Evolutionary conservation across 2,113 vertebrate species (phyloP), one percentile per base, ranked within the genome.

Genomic region (Lates calcarifer): DNA sequence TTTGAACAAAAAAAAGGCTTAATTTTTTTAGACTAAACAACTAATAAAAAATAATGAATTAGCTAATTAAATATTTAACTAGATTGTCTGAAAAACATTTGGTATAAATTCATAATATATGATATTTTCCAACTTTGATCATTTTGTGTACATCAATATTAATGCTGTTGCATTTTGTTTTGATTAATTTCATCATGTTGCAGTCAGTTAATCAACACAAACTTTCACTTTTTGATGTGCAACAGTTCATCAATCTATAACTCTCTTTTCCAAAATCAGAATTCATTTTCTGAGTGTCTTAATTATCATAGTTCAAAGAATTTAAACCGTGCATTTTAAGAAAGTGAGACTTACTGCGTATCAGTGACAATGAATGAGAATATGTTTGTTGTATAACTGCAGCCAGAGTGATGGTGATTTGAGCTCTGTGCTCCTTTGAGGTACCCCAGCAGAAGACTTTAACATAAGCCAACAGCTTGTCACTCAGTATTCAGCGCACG

Each of bases 401-500:
- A 70, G 70, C n/a, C 60, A 41, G 10, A 29, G 62, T 61, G 74
- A 70, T 61, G 77, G 67, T 18, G 47, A 74, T 69, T 79, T 28
- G 6, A 51, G 72, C 75, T 26, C n/a, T 49, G 49, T n/a, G 28
- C 56, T 77, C 35, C 56, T 58, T 49, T 83, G 49, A 72, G 45
- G 60, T 55, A 64, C 33, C 33, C 45, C 31, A 61, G 64, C 43
- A 18, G 62, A 62, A 67, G 84, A 77, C 77, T 73, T 74, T 3
- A 74, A 72, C 35, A 81, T 63, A 45, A 83, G 74, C 81, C 85
- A 81, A 55, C 72, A 67, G 70, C 67, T 33, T 79, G 78, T 83
- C 82, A 74, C 74, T 90, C 80, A 82, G 81, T 53, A 77, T 84
- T 77, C 72, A 66, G 74, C 7, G n/a, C 66, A 62, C 0, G 7